phyloP scores from a whole-genome alignment of 2,797 vertebrate genomes.

The Apodemus agrarius region DNA sequence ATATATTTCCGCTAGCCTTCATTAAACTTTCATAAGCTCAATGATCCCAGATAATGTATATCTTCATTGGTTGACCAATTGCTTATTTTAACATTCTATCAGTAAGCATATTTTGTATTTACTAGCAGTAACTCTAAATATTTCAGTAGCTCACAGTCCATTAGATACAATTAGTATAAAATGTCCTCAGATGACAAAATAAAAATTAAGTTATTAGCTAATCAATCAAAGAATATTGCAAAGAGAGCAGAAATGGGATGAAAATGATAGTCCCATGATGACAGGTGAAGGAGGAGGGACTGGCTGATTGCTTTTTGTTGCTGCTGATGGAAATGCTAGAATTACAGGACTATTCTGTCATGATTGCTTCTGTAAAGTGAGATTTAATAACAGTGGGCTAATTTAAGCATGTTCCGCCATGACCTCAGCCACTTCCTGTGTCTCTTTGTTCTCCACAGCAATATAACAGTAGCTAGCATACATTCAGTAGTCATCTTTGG shows the following conservation, averaged over 20 bases:
- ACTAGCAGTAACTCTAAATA: constrained; percentile 81
- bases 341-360: not conserved
- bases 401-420: not conserved
- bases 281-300: not conserved
- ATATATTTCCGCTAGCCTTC: constrained; percentile 67
- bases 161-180: constrained; percentile 84
- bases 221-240: constrained; percentile 82
- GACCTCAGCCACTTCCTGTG: not conserved
- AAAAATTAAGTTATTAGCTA: constrained; percentile 83
- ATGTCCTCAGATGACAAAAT: constrained; percentile 81
- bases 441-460: not conserved
- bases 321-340: not conserved
- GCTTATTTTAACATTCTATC: constrained; percentile 79
- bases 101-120: constrained; percentile 82
- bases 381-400: not conserved
- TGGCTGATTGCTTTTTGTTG: constrained; percentile 10
- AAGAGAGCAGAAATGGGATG: constrained; percentile 64
- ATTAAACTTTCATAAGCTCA: constrained; percentile 78
- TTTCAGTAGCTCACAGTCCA: constrained; percentile 84
- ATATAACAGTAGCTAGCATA: not conserved
- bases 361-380: not conserved
- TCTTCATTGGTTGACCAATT: constrained; percentile 76
- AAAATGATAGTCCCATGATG: constrained; percentile 26
- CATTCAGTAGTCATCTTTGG: not conserved
- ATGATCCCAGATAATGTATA: constrained; percentile 73